Percentiles rank a stretch among this genome's conserved stretches.
Conservation (phyloP, 2,797 vertebrate species). For the Ispidina picta region DNA sequence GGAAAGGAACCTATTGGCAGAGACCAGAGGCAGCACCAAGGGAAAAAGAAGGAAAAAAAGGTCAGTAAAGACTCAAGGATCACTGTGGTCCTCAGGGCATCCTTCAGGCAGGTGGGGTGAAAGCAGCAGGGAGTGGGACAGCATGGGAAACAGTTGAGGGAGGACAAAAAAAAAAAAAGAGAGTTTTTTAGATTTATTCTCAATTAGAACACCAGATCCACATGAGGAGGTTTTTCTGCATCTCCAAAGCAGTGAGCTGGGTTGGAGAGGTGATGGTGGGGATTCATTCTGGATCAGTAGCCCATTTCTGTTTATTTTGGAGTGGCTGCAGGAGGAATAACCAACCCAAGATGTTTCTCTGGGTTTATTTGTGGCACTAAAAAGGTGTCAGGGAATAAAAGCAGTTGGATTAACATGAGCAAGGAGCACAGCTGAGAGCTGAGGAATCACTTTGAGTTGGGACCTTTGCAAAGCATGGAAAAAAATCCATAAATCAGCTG, state of each 20-base stretch:
- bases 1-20: not conserved
- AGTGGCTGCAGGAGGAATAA: not conserved
- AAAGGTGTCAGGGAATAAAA: not conserved
- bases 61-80: not conserved
- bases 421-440: not conserved
- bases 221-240: not conserved
- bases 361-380: not conserved
- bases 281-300: not conserved
- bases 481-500: not conserved
- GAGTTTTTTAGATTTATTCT: not conserved
- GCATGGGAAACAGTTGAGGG: not conserved
- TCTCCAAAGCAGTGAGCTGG: not conserved
- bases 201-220: not conserved
- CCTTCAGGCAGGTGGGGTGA: conserved; percentile 3
- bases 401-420: not conserved
- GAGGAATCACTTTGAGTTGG: not conserved
- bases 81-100: not conserved
- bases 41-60: not conserved
- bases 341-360: not conserved
- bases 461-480: not conserved
- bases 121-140: not conserved
- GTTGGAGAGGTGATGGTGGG: not conserved
- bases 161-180: not conserved
- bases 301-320: not conserved
- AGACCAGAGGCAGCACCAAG: conserved; percentile 5